Base-by-base conservation (phyloP, 1,140 invertebrate genomes). In the Brachystomella parvula region DNA sequence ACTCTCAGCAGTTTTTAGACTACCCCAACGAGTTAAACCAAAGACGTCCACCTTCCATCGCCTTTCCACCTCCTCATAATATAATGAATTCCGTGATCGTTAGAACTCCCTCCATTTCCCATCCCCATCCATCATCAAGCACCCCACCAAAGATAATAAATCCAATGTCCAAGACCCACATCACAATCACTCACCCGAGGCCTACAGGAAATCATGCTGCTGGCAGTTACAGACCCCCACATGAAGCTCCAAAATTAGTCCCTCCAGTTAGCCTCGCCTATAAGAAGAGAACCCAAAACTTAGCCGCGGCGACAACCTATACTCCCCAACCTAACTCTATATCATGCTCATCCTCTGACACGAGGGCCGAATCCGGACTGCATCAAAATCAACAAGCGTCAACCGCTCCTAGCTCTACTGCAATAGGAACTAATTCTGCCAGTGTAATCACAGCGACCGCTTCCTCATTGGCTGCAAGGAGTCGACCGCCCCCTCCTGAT, bases 251-350 rank as follows among this genome's bases (percentile, higher is more conserved):
- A n/a, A n/a, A n/a, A n/a, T n/a, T n/a, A n/a, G n/a, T n/a, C n/a
- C 49, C 49, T 53, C 49, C 49, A 53, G 21, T 15, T 19, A 53
- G 24, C 24, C 49, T 17, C 12, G 6, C 49, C 12, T 53, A 53
- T 53, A 53, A 53, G 49, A 53, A 53, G 21, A 53, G 49, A 24
- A 53, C 49, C 6, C 49, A 53, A 24, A 53, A 53, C 49, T 53
- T 53, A 24, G 49, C 49, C 12, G 49, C 49, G 24, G 24, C 49
- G 3, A 53, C 49, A 9, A 17, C 12, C 21, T 17, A 12, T 15
- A 12, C 49, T 39, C 35, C 6, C 12, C 49, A 53, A 53, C 49
- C 21, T 24, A 24, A 53, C 24, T 24, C 9, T 44, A 12, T 12
- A 9, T 44, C 39, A n/a, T 44, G n/a, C n/a, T 44, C 39, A 44